phyloP scores from a whole-genome alignment of 2,113 vertebrate species.

The Paramormyrops kingsleyae region DNA sequence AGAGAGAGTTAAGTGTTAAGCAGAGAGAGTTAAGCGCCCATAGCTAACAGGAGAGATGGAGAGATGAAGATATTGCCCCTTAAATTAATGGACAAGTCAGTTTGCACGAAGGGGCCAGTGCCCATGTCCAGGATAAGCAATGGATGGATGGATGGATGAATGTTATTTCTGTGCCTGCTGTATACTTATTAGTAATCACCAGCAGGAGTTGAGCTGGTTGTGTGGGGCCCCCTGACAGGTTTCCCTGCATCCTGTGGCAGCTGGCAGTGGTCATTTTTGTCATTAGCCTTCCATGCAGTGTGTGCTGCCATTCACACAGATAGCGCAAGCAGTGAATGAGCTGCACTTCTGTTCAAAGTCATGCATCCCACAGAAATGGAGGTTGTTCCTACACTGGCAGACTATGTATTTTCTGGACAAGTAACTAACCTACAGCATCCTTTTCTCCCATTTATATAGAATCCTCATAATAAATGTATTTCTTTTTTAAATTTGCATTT shows the following conservation, averaged over 20 bases:
- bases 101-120: background rate
- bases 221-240: background rate
- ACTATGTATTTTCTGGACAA: background rate
- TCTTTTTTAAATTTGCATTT: background rate
- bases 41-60: too few relatives aligned
- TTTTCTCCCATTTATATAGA: background rate
- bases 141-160: background rate
- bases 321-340: background rate
- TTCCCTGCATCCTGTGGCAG: background rate
- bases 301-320: background rate
- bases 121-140: background rate
- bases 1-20: background rate
- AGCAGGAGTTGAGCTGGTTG: background rate
- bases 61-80: background rate
- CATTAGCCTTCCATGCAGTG: background rate
- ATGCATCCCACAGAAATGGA: background rate
- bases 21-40: background rate
- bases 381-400: background rate
- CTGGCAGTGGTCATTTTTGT: background rate
- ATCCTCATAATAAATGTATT: background rate
- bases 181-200: background rate
- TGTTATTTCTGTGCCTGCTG: too few relatives aligned
- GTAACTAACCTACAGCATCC: background rate
- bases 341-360: background rate
- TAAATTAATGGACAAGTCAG: background rate